Evolutionary conservation across 1,140 invertebrate genomes (phyloP), one percentile per base, ranked within the genome.

Genomic region (Lasioglossum albipes): DNA sequence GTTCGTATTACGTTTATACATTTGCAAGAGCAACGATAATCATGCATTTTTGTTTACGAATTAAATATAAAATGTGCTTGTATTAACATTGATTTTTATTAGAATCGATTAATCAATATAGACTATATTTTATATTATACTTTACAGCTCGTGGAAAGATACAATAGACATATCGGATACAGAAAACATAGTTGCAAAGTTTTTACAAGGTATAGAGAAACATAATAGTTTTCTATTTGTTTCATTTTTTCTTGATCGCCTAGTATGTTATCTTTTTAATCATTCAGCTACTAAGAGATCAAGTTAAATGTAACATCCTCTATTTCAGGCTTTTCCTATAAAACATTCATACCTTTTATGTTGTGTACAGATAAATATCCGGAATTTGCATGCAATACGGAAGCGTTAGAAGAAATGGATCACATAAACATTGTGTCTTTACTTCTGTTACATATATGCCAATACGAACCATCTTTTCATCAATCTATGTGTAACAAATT

Each of bases 351-450:
- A 57, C 62, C 49, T 49, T 54, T 57, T 13, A 54, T 76, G 52
- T 41, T 67, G 22, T 79, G 82, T 82, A 5, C 61, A 90, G 89
- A 90, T 73, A 89, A 93, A 84, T 93, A 93, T 89, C 92, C 93
- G 36, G 83, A 91, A 42, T 92, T 91, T 83, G 31, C 83, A 31
- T 59, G 71, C 2, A 67, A 78, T 10, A 71, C 81, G 31, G 78
- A 89, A 61, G n/a, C 67, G 13, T 9, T 18, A 49, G 18, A 41
- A 72, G 12, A 72, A 77, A 16, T 74, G 12, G 84, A 91, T 16
- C 84, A 88, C 10, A n/a, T 91, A 7, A 88, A 89, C 9, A 76
- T 87, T 16, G 85, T 90, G 12, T 91, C 90, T 3, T 78, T 93
- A 13, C 81, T 93, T 71, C 71, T 93, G 0, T 70, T 90, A 0